These are phyloP conservation scores for Acleris laterana DNA, from an alignment of 2,888 invertebrate species.

Conservation along the genomic window DNA sequence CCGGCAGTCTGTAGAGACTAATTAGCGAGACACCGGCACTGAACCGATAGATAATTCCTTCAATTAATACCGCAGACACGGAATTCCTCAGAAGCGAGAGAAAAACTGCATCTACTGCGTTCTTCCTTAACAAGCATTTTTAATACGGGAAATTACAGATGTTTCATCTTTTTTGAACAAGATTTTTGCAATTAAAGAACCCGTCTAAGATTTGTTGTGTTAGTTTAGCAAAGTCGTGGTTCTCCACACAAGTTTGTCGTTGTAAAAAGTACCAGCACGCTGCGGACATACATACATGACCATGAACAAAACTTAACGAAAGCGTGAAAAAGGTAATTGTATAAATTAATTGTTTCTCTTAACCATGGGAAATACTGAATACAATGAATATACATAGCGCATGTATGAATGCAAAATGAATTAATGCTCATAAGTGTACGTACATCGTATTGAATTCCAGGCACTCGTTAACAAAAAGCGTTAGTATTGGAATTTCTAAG, in stretches of 20 bases:
- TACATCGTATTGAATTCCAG: too few relatives aligned
- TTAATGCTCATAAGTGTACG: neutral
- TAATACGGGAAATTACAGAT: constrained; percentile 13
- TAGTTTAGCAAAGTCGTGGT: neutral
- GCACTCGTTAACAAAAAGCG: too few relatives aligned
- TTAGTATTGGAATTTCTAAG: too few relatives aligned
- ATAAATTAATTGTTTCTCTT: constrained; percentile 49
- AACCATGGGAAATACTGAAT: neutral
- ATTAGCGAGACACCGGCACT: constrained; percentile 44
- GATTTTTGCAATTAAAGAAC: too few relatives aligned
- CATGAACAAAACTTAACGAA: constrained; percentile 38
- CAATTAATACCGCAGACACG: constrained; percentile 53
- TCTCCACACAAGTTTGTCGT: neutral
- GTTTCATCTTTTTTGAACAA: too few relatives aligned
- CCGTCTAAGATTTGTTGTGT: neutral
- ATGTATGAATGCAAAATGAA: neutral
- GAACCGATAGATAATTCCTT: constrained; percentile 53
- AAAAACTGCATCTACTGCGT: constrained; percentile 17
- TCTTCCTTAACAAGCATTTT: constrained; percentile 21
- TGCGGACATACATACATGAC: neutral
- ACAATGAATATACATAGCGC: neutral
- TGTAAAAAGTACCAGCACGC: neutral
- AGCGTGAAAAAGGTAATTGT: constrained; percentile 43
- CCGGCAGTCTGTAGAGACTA: constrained; percentile 17
- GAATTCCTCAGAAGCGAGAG: constrained; percentile 42